These are phyloP conservation scores for Dromas ardeola DNA, from an alignment of 2,113 vertebrate species.

Conservation along the genomic window DNA sequence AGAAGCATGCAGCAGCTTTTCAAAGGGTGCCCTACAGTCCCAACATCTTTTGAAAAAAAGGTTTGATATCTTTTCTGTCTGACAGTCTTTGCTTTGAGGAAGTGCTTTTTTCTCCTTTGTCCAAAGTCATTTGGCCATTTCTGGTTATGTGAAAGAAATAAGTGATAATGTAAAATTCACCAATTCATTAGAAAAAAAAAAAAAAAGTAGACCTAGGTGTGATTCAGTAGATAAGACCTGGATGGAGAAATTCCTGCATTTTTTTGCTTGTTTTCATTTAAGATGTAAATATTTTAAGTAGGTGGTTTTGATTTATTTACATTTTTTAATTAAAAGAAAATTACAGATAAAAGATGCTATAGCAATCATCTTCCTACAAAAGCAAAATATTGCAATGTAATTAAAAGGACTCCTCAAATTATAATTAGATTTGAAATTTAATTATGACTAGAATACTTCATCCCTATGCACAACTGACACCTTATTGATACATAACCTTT, in stretches of 20 bases:
- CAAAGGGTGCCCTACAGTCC: neutral
- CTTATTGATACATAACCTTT: constrained; percentile 77
- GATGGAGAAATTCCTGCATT: neutral
- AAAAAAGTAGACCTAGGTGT: neutral
- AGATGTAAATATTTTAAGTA: constrained; percentile 72
- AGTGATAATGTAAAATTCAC: neutral
- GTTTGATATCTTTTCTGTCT: neutral
- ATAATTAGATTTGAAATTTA: constrained; percentile 82
- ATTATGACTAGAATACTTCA: constrained; percentile 77
- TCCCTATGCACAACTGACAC: constrained; percentile 67
- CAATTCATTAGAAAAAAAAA: neutral
- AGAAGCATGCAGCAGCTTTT: neutral
- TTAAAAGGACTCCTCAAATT: constrained; percentile 80
- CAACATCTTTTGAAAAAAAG: neutral
- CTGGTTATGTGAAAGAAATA: neutral
- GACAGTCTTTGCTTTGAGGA: neutral
- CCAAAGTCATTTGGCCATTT: neutral
- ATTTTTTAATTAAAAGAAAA: constrained; percentile 85
- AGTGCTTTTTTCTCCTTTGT: neutral
- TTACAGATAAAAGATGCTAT: constrained; percentile 79
- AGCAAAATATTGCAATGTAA: constrained; percentile 77
- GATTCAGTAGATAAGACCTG: constrained; percentile 53
- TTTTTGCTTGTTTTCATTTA: constrained; percentile 68
- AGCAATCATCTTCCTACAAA: constrained; percentile 74
- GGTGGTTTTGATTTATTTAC: constrained; percentile 78